Base-by-base conservation (phyloP, 2,888 invertebrate species). In the Tenthredo distinguenda region DNA sequence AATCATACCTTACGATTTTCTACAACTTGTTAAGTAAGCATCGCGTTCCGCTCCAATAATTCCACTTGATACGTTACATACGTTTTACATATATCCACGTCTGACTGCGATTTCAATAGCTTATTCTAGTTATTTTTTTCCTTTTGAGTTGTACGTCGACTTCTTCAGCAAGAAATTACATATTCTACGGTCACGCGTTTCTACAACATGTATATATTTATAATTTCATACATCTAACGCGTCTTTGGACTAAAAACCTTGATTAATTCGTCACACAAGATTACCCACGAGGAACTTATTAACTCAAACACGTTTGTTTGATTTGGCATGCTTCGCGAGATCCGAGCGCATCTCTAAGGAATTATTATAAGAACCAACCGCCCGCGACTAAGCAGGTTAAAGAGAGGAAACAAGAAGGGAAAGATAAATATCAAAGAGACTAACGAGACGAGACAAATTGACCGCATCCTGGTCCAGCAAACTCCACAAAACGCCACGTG, bases 381-480 rank as follows among this genome's bases (percentile, higher is more conserved):
- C n/a, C 40, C n/a, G 12, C 40, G 21, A 72, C 43, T 37, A 18
- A 50, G 9, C 12, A 77, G 34, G 7, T 18, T 21, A 31, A 15
- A 18, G 31, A 31, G 18, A 47, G 34, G n/a, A 2, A 47, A 18
- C 50, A 34, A 34, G 34, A 77, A 34, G 7, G 9, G 50, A 47
- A 43, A 77, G 34, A 76, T 47, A 21, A 76, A 47, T 76, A 76
- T 76, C 43, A 55, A 77, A 55, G 18, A 31, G 74, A 12, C 37
- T 72, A 86, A 86, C 81, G 82, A 86, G 81, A 86, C 86, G 68
- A 76, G 84, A 86, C 83, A 77, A 86, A 87, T 85, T 85, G 86
- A 83, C 86, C 77, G 71, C 76, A 55, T 85, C 47, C 65, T 74
- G 82, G 47, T 50, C 77, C 9, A 47, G 26, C 50, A 31, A 50